Base-by-base conservation (phyloP, 2,888 invertebrate genomes). In the Rhingia campestris region DNA sequence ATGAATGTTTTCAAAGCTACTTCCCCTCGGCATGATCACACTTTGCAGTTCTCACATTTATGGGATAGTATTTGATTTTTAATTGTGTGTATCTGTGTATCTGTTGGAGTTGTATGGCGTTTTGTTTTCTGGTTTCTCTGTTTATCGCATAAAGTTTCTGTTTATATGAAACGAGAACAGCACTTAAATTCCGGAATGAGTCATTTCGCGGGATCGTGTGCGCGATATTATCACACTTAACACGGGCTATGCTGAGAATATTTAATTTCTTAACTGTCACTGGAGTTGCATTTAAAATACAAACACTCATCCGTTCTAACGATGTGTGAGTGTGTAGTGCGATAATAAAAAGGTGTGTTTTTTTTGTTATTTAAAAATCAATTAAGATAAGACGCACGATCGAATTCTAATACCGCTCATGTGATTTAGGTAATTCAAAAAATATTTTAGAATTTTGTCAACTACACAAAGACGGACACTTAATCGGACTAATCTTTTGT, bases 61-160 rank as follows among this genome's bases (percentile, higher is more conserved):
- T 72, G 43, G 61, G 67, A 37, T 41, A 43, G 10, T 51, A 39
- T 63, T 61, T 39, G 43, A 39, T 56, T 69, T 58, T 56, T 69
- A 14, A 86, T 76, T 54, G 61, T 73, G 32, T 88, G 73, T 86
- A 22, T 22, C 22, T 22, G 88, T 89, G 80, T 88, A 88, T 76
- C 86, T 86, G 54, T 86, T 85, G 41, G 86, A 81, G 12, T 7
- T 51, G 61, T 41, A 7, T 37, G 32, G 37, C 35, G 3, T 35
- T 45, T 74, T 77, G 47, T 80, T 56, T 82, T 86, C 45, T 81
- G 72, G 73, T 51, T 80, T 56, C 81, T 86, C 45, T 81, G 72
- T 75, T 86, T 86, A 45, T 81, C 76, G 39, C 86, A 75, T 22
- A 51, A 47, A 33, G 32, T 41, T 53, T 37, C 22, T 39, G 53